phyloP scores from a whole-genome alignment of 2,888 invertebrate species.

The Synergus gifuensis region DNA sequence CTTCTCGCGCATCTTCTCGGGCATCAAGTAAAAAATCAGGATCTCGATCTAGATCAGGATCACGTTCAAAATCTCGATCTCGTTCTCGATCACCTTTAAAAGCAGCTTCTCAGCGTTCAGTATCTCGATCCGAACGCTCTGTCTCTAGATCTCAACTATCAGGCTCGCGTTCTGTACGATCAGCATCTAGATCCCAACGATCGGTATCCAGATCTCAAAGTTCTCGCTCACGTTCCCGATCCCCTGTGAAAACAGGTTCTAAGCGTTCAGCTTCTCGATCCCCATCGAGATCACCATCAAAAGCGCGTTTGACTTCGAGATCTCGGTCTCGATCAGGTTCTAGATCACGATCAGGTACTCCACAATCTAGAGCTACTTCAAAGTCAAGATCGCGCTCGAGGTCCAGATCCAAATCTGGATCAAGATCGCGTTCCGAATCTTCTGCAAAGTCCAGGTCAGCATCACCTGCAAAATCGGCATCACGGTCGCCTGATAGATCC shows the following conservation, averaged over 20 bases:
- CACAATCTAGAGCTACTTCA: constrained; percentile 62
- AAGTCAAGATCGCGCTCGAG: constrained; percentile 67
- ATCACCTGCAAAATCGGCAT: constrained; percentile 62
- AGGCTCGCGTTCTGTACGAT: not conserved
- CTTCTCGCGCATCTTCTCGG: constrained; percentile 67
- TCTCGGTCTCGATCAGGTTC: constrained; percentile 66
- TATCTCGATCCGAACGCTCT: constrained; percentile 64
- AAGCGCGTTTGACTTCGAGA: constrained; percentile 57
- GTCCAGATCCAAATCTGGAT: constrained; percentile 63
- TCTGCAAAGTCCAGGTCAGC: constrained; percentile 62
- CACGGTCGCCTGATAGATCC: constrained; percentile 63
- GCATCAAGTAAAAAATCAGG: constrained; percentile 70
- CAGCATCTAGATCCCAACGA: not conserved
- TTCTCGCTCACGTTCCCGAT: constrained; percentile 57
- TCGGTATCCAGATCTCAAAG: constrained; percentile 42
- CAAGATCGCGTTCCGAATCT: constrained; percentile 69
- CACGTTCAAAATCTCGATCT: constrained; percentile 66
- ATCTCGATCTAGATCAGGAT: constrained; percentile 68
- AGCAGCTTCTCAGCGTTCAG: constrained; percentile 51
- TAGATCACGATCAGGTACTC: constrained; percentile 64
- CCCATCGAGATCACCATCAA: constrained; percentile 54
- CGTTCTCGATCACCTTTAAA: constrained; percentile 60
- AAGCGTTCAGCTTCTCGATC: constrained; percentile 39
- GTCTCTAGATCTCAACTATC: constrained; percentile 58
- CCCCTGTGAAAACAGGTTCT: constrained; percentile 59